Conservation (phyloP, 2,888 invertebrate genomes). For the Gasteruption jaculator region DNA sequence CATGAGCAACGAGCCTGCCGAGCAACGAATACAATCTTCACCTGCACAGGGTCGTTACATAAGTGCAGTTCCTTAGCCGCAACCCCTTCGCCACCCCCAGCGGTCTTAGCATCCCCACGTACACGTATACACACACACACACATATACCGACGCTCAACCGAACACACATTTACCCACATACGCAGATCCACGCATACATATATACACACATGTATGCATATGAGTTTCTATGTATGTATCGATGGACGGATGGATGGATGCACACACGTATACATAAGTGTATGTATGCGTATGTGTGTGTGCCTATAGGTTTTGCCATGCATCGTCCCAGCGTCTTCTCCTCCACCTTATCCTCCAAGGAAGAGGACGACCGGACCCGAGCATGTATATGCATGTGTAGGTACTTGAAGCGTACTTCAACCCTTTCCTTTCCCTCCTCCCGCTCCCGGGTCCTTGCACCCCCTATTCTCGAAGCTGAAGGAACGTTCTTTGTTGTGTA, state of each 20-base stretch:
- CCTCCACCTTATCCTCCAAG: constrained; percentile 20
- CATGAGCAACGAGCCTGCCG: constrained; percentile 15
- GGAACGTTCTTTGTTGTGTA: no score
- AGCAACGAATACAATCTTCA: constrained; percentile 29
- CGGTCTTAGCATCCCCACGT: no score
- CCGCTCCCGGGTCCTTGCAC: constrained; percentile 21
- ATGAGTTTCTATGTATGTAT: no score
- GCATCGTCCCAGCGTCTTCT: constrained; percentile 23
- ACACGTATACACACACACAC: no score
- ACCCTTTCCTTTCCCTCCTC: constrained; percentile 13
- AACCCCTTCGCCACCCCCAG: constrained; percentile 36
- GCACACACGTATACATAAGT: not conserved
- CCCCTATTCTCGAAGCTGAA: no score
- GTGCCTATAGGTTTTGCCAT: not conserved
- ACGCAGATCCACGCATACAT: constrained; percentile 1
- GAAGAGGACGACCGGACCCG: no score
- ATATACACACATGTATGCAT: constrained; percentile 5
- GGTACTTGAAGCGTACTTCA: constrained; percentile 15
- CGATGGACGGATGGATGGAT: no score
- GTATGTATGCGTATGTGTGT: not conserved
- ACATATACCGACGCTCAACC: constrained; percentile 32
- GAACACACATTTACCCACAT: no score
- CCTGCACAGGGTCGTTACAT: constrained; percentile 42
- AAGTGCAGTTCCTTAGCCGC: constrained; percentile 48
- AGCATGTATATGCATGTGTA: no score